Evolutionary conservation across 2,888 invertebrate genomes (phyloP).

Genomic region (Dasysyrphus albostriatus): DNA sequence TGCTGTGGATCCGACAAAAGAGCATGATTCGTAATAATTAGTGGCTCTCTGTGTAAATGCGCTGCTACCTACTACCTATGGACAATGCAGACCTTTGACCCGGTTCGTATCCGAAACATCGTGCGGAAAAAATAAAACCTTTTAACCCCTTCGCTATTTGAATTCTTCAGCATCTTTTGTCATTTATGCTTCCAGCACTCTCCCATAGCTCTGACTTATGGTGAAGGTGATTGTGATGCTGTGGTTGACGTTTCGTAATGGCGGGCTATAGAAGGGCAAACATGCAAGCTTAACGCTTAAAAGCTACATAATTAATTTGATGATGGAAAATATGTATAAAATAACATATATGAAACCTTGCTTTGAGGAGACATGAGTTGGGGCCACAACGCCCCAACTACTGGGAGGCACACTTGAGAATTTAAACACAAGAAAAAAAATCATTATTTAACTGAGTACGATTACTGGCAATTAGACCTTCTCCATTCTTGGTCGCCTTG

Average conservation of each 20-base stretch:
- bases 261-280: conserved; percentile 16
- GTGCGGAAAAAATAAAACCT: conserved; percentile 42
- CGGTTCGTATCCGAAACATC: conserved; percentile 47
- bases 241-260: conserved; percentile 13
- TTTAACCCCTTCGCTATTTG: conserved; percentile 46
- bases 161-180: conserved; percentile 47
- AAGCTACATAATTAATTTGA: conserved; percentile 55
- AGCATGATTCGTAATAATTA: conserved; percentile 57
- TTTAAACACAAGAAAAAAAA: conserved; percentile 25
- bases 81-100: conserved; percentile 63
- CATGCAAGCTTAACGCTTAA: conserved; percentile 29
- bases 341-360: neutral
- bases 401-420: conserved; percentile 1
- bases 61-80: conserved; percentile 17
- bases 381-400: neutral
- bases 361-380: neutral
- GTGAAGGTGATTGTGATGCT: conserved; percentile 9
- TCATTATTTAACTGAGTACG: conserved; percentile 57
- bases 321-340: conserved; percentile 13
- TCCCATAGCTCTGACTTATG: neutral
- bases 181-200: neutral
- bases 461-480: conserved; percentile 65
- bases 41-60: conserved; percentile 18
- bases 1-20: conserved; percentile 41
- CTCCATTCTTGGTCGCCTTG: conserved; percentile 36